Evolutionary conservation across 2,113 vertebrate genomes (phyloP).

Genomic region (Danionella cerebrum): DNA sequence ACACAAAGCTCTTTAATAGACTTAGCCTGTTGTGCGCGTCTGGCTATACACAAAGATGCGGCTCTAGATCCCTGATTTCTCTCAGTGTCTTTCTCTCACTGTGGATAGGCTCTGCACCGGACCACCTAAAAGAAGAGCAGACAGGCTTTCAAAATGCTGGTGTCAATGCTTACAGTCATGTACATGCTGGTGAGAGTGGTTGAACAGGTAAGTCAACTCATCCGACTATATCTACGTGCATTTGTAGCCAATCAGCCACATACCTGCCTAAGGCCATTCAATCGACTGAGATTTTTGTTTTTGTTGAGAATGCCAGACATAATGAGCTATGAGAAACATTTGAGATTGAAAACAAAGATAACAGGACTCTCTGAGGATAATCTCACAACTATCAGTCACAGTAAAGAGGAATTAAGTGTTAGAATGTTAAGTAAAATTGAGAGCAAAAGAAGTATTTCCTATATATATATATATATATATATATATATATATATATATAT

Average conservation of each 20-base stretch:
- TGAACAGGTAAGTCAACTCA: conserved; percentile 64
- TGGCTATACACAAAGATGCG: neutral
- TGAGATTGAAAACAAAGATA: neutral
- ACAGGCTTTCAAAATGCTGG: conserved; percentile 66
- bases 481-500: no score
- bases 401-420: no score
- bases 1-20: conserved; percentile 64
- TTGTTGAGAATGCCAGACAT: neutral
- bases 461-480: no score
- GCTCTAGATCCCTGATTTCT: neutral
- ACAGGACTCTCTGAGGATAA: neutral
- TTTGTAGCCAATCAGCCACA: neutral
- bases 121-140: neutral
- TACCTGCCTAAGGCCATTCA: neutral
- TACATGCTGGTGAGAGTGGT: conserved; percentile 68
- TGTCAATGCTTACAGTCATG: conserved; percentile 74
- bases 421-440: no score
- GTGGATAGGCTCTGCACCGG: neutral
- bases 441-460: no score
- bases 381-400: neutral
- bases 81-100: neutral
- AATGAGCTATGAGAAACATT: neutral
- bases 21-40: conserved; percentile 40
- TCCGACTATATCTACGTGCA: neutral
- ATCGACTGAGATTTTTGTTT: neutral